Evolutionary conservation across 53 echinoderm and acorn worm species (phyloP).

Genomic region (Paracentrotus lividus): DNA sequence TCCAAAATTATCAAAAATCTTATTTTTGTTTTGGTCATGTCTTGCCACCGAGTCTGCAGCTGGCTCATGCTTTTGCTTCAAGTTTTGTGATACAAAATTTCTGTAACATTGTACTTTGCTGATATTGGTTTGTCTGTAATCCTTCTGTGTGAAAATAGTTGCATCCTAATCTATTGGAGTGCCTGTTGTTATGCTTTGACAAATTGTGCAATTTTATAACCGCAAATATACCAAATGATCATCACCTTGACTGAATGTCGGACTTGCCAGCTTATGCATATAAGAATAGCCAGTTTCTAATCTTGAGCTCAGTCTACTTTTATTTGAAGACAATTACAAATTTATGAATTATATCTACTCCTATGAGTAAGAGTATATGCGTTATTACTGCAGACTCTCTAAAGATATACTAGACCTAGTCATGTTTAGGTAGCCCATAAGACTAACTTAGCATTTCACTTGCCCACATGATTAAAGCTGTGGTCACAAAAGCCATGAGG

Average conservation of each 20-base stretch:
- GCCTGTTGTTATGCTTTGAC: not conserved
- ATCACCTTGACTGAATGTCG: not conserved
- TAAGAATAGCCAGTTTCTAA: not conserved
- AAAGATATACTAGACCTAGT: too few relatives aligned
- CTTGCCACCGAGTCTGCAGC: not conserved
- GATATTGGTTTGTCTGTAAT: not conserved
- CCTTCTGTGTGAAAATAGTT: not conserved
- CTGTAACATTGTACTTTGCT: not conserved
- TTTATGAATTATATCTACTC: too few relatives aligned
- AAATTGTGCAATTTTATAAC: not conserved
- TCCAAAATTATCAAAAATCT: too few relatives aligned
- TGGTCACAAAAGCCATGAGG: too few relatives aligned
- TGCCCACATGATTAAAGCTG: too few relatives aligned
- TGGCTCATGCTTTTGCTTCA: not conserved
- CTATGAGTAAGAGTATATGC: too few relatives aligned
- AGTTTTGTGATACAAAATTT: not conserved
- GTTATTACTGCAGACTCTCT: too few relatives aligned
- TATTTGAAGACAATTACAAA: too few relatives aligned
- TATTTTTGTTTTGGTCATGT: not conserved
- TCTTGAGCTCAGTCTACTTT: too few relatives aligned
- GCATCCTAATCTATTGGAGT: not conserved
- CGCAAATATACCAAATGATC: not conserved
- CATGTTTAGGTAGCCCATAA: too few relatives aligned
- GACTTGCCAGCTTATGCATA: not conserved
- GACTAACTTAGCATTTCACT: too few relatives aligned